Base-by-base conservation (phyloP, 2,888 invertebrate species). In the Zele albiditarsus region DNA sequence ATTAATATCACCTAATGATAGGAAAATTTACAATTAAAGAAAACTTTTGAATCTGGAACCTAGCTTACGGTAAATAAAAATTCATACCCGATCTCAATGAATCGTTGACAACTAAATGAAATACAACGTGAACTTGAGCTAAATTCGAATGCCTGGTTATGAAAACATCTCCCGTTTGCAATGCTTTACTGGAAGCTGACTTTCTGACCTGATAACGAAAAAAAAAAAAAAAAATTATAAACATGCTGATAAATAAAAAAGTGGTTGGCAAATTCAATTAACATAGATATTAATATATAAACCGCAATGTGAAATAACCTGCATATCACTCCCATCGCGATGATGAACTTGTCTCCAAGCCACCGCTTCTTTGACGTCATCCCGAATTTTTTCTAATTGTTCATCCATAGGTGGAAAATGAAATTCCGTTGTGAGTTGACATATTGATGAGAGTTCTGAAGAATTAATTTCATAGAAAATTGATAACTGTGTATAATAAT, bases 31-130 rank as follows among this genome's bases (percentile, higher is more conserved):
- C 12, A 12, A 38, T 38, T 38, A 8, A 38, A 8, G 12, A 0
- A 38, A 6, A 8, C 2, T 38, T 38, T 8, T 8, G 38, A 4
- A 2, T 12, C 12, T 12, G 8, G 2, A 38, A 12, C n/a, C n/a
- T n/a, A 38, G 12, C 12, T 2, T 8, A 6, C 0, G 8, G 67
- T n/a, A 25, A 60, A 28, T 14, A 53, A 27, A 66, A 62, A 71
- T 20, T 20, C 23, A 53, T 81, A 91, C 91, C 90, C 74, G 91
- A 91, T 85, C 91, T 87, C 16, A 93, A 89, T 33, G 91, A 91
- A 84, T 98, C 97, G 88, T 98, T 98, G 0, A 95, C 94, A 8
- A 98, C 95, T 86, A 99, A 93, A 87, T 99, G 99, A 90, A 98
- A 99, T 66, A 98, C 95, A 1, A 98, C 94, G 90, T 99, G 98